Evolutionary conservation across 2,113 vertebrate species (phyloP).

Genomic region (Trachemys scripta): DNA sequence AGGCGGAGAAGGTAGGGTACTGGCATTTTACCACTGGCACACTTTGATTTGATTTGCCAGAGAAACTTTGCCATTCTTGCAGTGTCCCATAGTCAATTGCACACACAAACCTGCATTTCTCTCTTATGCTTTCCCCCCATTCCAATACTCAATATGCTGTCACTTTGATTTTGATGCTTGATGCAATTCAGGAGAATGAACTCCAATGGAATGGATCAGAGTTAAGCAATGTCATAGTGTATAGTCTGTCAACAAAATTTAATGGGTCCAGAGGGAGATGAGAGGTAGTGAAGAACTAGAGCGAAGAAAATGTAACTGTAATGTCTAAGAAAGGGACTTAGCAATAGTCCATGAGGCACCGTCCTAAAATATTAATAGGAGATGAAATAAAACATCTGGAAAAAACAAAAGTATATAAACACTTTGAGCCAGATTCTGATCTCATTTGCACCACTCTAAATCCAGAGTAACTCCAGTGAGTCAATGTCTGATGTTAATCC

Average conservation of each 20-base stretch:
- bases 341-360: not conserved
- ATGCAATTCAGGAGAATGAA: not conserved
- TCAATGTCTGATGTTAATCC: not conserved
- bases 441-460: not conserved
- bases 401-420: not conserved
- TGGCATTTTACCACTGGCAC: not conserved
- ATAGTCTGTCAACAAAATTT: not conserved
- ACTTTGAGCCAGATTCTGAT: not conserved
- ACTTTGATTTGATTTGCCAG: not conserved
- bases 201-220: not conserved
- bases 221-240: not conserved
- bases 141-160: not conserved
- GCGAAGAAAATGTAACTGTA: not conserved
- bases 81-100: not conserved
- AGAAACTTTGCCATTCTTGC: not conserved
- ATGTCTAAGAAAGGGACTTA: rapidly evolving
- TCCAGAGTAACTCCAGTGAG: rapidly evolving
- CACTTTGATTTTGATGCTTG: not conserved
- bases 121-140: not conserved
- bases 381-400: not conserved
- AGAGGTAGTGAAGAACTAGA: not conserved
- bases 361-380: not conserved
- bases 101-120: not conserved
- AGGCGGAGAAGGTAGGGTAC: not conserved
- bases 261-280: not conserved